These are phyloP conservation scores for Pristionchus exspectatus DNA, from an alignment of 2,888 invertebrate genomes.

Conservation along the genomic window DNA sequence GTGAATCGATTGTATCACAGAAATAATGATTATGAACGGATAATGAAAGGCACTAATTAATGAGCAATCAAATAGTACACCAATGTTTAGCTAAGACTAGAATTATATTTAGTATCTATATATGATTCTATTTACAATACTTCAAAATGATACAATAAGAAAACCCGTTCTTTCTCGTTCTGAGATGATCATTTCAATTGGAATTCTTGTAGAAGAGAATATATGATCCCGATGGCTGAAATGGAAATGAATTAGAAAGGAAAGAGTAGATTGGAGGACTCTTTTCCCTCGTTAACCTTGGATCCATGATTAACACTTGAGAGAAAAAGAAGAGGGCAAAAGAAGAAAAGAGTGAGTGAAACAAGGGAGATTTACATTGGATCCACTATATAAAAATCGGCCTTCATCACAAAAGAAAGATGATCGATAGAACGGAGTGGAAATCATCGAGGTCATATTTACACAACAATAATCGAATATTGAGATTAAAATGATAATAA, in stretches of 20 bases:
- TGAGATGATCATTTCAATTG: not conserved
- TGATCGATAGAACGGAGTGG: not conserved
- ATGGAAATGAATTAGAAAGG: not conserved
- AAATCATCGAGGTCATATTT: not conserved
- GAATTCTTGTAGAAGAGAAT: conserved; percentile 37
- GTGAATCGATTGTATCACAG: conserved; percentile 29
- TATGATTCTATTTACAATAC: not conserved
- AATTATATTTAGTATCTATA: not conserved
- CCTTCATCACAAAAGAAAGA: conserved; percentile 15
- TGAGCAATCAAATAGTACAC: not conserved
- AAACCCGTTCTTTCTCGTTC: not conserved
- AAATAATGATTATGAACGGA: not conserved
- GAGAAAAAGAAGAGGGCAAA: not conserved
- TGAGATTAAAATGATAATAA: not conserved
- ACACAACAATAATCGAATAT: not conserved
- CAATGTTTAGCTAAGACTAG: not conserved
- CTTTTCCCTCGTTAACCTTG: conserved; percentile 33
- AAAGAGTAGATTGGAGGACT: not conserved
- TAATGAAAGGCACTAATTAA: not conserved
- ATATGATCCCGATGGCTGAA: conserved; percentile 22
- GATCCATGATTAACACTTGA: conserved; percentile 44
- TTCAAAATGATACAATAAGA: not conserved
- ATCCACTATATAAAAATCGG: conserved; percentile 30
- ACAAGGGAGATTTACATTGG: conserved; percentile 6
- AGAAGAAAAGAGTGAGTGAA: not conserved